Conservation (phyloP, 92 coral and sea anemone genomes). For the Heteractis magnifica region DNA sequence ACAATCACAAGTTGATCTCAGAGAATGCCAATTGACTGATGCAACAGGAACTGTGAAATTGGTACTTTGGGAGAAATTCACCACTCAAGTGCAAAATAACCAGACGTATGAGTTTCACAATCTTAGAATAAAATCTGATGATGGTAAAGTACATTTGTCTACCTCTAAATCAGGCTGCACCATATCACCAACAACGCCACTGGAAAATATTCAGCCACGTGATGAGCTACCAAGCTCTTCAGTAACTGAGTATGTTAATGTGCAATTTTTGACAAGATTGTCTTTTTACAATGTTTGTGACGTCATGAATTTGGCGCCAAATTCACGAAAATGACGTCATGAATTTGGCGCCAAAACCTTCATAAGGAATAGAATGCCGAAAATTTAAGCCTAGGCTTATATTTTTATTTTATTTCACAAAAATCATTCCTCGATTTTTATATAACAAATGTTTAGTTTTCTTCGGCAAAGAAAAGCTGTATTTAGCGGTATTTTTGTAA, state of each 20-base stretch:
- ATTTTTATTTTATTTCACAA: too few relatives aligned
- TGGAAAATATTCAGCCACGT: conserved; percentile 34
- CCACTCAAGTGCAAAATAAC: conserved; percentile 21
- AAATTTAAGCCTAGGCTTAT: too few relatives aligned
- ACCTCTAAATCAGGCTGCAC: conserved; percentile 37
- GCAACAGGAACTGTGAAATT: conserved; percentile 39
- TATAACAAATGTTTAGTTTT: too few relatives aligned
- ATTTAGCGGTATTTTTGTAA: too few relatives aligned
- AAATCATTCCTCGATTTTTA: too few relatives aligned
- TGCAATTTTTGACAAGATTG: not conserved
- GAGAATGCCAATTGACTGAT: conserved; percentile 51
- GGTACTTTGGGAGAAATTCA: conserved; percentile 43
- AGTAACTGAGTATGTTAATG: conserved; percentile 7
- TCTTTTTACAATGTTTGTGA: conserved; percentile 33
- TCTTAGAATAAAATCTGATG: conserved; percentile 34
- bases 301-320: too few relatives aligned
- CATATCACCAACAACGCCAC: conserved; percentile 32
- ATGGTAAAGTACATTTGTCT: conserved; percentile 21
- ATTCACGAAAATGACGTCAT: too few relatives aligned
- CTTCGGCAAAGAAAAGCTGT: too few relatives aligned
- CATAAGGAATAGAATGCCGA: too few relatives aligned
- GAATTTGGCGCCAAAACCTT: too few relatives aligned
- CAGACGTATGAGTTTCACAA: conserved; percentile 36
- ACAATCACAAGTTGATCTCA: not conserved
- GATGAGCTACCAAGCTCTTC: conserved; percentile 37